Percentiles rank a stretch among this genome's conserved stretches.
phyloP scores from a whole-genome alignment of 2,888 invertebrate species.

The Blera fallax region DNA sequence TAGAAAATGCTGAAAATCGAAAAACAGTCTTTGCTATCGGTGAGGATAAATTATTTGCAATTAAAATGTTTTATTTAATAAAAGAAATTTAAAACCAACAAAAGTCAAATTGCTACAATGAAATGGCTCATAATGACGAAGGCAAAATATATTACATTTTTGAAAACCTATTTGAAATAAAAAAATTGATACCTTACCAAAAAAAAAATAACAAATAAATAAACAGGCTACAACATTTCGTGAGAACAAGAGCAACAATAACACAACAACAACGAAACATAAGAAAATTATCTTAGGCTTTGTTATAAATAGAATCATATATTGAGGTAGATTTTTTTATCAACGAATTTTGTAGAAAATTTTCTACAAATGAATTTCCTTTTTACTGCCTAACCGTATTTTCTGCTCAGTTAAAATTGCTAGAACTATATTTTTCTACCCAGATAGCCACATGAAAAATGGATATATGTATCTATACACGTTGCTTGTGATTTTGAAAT shows the following conservation, averaged over 20 bases:
- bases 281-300: slow-evolving; percentile 75
- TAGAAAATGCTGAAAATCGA: neutral
- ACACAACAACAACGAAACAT: slow-evolving; percentile 57
- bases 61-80: neutral
- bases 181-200: neutral
- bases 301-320: slow-evolving; percentile 79
- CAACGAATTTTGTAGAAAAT: slow-evolving; percentile 46
- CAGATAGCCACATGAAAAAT: slow-evolving; percentile 1
- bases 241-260: slow-evolving; percentile 62
- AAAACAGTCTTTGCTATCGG: neutral
- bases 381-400: slow-evolving; percentile 31
- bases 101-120: slow-evolving; percentile 3
- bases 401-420: slow-evolving; percentile 28
- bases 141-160: slow-evolving; percentile 27
- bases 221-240: slow-evolving; percentile 48
- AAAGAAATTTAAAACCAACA: neutral
- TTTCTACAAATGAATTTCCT: slow-evolving; percentile 34
- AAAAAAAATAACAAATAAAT: slow-evolving; percentile 51
- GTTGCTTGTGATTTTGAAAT: slow-evolving; percentile 1
- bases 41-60: neutral
- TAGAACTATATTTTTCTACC: neutral
- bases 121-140: slow-evolving; percentile 17
- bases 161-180: slow-evolving; percentile 9
- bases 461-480: neutral
- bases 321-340: slow-evolving; percentile 72